Conservation (phyloP, 2,888 invertebrate genomes). For the Neoaliturus tenellus region DNA sequence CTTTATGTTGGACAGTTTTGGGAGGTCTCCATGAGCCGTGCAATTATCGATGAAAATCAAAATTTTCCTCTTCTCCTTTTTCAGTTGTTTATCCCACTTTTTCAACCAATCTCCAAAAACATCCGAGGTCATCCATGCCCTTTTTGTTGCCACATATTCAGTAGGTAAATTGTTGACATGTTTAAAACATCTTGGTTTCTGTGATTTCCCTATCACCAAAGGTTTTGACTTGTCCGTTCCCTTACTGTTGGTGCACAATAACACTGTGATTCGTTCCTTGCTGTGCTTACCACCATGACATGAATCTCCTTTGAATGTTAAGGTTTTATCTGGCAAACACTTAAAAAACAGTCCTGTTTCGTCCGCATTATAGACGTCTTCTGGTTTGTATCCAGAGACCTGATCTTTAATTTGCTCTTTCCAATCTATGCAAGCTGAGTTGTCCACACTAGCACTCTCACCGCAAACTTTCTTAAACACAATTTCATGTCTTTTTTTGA, state of each 20-base stretch:
- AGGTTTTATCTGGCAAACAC: constrained; percentile 66
- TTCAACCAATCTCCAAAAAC: constrained; percentile 48
- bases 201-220: constrained; percentile 54
- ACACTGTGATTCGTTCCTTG: constrained; percentile 64
- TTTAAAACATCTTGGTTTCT: constrained; percentile 53
- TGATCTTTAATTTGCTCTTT: constrained; percentile 60
- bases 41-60: constrained; percentile 55
- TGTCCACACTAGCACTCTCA: constrained; percentile 60
- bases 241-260: constrained; percentile 7
- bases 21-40: constrained; percentile 49
- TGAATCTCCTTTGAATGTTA: constrained; percentile 67
- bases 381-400: constrained; percentile 64
- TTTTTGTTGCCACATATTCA: constrained; percentile 51
- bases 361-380: constrained; percentile 68
- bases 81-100: constrained; percentile 48
- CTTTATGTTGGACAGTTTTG: constrained; percentile 30
- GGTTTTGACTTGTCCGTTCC: constrained; percentile 56
- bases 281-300: constrained; percentile 70
- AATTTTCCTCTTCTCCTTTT: constrained; percentile 34
- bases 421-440: constrained; percentile 58
- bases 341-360: constrained; percentile 67
- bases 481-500: constrained; percentile 63
- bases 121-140: constrained; percentile 58
- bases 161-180: constrained; percentile 49
- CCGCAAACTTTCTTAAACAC: constrained; percentile 65